Evolutionary conservation across 2,797 vertebrate genomes (phyloP).

Genomic region (Benthosema pterotum): DNA sequence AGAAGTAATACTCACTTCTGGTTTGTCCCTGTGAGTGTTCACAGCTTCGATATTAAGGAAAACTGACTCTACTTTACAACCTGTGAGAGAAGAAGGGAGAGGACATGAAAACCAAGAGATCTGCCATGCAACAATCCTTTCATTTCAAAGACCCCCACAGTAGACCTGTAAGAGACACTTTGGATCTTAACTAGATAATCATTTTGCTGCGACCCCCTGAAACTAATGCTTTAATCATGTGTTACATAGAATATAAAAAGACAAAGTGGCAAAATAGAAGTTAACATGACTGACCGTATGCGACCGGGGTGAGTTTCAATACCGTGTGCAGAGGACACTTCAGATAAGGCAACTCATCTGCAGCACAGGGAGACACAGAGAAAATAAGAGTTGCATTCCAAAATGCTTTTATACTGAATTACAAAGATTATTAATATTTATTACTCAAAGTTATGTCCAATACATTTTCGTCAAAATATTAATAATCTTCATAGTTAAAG

Average conservation of each 20-base stretch:
- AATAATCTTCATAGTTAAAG: not conserved
- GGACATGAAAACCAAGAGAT: too few relatives aligned
- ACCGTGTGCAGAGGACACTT: slow-evolving; percentile 87
- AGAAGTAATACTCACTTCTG: slow-evolving; percentile 60
- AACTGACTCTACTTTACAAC: slow-evolving; percentile 82
- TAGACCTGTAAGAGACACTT: too few relatives aligned
- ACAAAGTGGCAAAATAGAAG: not conserved
- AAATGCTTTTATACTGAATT: not conserved
- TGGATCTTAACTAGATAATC: too few relatives aligned
- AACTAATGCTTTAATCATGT: too few relatives aligned
- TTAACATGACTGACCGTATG: slow-evolving; percentile 71
- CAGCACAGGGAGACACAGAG: slow-evolving; percentile 5
- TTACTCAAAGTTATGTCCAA: too few relatives aligned
- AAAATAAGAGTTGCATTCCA: not conserved
- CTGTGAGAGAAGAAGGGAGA: slow-evolving; percentile 48
- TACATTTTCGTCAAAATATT: too few relatives aligned
- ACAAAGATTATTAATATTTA: too few relatives aligned
- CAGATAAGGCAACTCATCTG: slow-evolving; percentile 85
- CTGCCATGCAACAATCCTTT: too few relatives aligned
- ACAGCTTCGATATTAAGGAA: slow-evolving; percentile 83
- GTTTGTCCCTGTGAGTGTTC: slow-evolving; percentile 82
- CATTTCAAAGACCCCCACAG: too few relatives aligned
- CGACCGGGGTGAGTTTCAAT: slow-evolving; percentile 86
- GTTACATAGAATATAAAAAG: not conserved
- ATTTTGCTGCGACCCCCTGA: too few relatives aligned